Evolutionary conservation across 2,888 invertebrate species (phyloP).

Genomic region (Folsomia manolachei): DNA sequence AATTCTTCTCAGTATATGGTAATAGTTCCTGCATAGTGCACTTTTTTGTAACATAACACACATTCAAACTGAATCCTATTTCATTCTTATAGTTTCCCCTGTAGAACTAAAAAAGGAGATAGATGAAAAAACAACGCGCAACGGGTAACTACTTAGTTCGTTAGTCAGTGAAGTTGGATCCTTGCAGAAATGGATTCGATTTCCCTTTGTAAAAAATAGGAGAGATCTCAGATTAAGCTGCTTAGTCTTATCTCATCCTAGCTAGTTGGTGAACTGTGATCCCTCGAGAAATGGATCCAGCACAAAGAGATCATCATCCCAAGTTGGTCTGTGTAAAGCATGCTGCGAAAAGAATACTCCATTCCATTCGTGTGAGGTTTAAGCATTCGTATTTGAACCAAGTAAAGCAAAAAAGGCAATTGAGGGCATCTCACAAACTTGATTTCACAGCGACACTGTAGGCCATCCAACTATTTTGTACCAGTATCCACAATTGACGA

Average conservation of each 20-base stretch:
- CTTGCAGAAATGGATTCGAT: neutral
- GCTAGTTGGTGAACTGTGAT: conserved; percentile 11
- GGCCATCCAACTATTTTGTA: too few species aligned
- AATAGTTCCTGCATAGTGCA: neutral
- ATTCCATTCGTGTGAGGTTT: neutral
- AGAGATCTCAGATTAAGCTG: conserved; percentile 3
- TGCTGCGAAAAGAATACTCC: neutral
- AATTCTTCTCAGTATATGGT: conserved; percentile 6
- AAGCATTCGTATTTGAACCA: neutral
- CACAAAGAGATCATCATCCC: neutral
- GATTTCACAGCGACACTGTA: too few species aligned
- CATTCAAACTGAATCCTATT: neutral
- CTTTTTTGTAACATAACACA: conserved; percentile 1
- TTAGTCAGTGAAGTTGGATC: neutral
- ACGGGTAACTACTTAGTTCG: neutral
- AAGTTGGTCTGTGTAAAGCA: neutral
- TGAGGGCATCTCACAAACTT: too few species aligned
- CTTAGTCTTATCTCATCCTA: conserved; percentile 12
- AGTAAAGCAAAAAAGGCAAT: too few species aligned
- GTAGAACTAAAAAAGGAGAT: too few species aligned
- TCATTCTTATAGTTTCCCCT: too few species aligned
- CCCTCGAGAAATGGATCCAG: conserved; percentile 10
- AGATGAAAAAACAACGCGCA: neutral
- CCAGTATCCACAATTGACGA: too few species aligned
- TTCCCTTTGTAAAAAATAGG: neutral